These are phyloP conservation scores for Achroia grisella DNA, from an alignment of 1,140 invertebrate genomes.

Conservation along the genomic window DNA sequence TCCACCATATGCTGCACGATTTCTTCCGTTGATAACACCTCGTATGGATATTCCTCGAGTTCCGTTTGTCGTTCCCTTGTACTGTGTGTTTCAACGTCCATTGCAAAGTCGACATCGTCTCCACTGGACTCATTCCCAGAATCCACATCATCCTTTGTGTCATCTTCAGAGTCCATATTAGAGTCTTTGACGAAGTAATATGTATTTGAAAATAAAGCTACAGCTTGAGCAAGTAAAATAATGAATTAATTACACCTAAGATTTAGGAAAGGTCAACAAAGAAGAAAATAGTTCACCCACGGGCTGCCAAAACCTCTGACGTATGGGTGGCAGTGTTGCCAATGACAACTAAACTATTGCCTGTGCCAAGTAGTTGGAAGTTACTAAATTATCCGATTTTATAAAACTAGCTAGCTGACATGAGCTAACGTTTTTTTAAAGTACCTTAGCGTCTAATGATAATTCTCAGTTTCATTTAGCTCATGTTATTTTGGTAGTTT, in stretches of 20 bases:
- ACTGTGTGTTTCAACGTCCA: slow-evolving; percentile 90
- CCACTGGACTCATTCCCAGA: slow-evolving; percentile 93
- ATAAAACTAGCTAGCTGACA: no score
- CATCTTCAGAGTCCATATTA: slow-evolving; percentile 93
- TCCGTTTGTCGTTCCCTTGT: slow-evolving; percentile 85
- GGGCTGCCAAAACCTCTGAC: slow-evolving; percentile 72
- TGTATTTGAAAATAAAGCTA: slow-evolving; percentile 51
- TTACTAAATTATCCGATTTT: no score
- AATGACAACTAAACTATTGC: slow-evolving; percentile 25
- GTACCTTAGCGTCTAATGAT: no score
- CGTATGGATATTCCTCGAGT: slow-evolving; percentile 92
- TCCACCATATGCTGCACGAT: slow-evolving; percentile 98
- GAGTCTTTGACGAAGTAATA: slow-evolving; percentile 40
- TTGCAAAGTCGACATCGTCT: slow-evolving; percentile 91
- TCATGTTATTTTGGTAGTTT: no score
- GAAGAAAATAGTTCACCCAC: slow-evolving; percentile 74
- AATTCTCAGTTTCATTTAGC: no score
- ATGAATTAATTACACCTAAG: slow-evolving; percentile 73
- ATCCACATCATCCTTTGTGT: slow-evolving; percentile 90
- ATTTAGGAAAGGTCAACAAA: slow-evolving; percentile 75
- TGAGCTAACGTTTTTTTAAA: no score
- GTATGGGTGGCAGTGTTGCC: slow-evolving; percentile 46
- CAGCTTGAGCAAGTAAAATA: slow-evolving; percentile 57
- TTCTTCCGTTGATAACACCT: slow-evolving; percentile 95
- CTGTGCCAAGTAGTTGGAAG: no score